Percentiles rank a stretch among this genome's conserved stretches.
Conservation (phyloP, 2,888 invertebrate species). For the Protonemura montana region DNA sequence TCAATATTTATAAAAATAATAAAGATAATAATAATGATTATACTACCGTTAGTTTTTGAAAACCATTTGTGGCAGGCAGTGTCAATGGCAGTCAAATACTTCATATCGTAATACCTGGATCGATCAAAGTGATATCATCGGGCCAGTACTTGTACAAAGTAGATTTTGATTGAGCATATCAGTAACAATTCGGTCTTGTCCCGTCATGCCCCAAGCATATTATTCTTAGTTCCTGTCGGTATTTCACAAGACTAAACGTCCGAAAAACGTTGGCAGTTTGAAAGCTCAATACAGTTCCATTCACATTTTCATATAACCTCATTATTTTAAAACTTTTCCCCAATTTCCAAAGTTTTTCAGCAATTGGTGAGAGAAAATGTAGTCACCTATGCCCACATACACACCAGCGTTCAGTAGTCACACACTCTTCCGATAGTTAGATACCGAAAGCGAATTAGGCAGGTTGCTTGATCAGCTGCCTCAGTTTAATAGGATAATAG, state of each 20-base stretch:
- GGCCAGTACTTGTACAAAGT: constrained; percentile 12
- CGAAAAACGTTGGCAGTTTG: constrained; percentile 9
- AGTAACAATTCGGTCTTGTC: constrained; percentile 5
- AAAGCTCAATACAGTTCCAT: constrained; percentile 7
- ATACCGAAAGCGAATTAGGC: neutral
- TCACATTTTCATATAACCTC: neutral
- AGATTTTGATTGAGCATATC: neutral
- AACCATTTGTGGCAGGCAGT: constrained; percentile 43
- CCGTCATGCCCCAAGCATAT: neutral
- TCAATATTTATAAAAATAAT: constrained; percentile 29
- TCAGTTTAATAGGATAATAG: neutral
- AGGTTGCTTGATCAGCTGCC: constrained; percentile 1
- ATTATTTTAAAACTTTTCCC: neutral
- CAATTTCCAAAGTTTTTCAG: neutral
- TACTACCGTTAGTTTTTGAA: constrained; percentile 18
- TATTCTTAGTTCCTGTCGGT: neutral
- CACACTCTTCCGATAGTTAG: neutral
- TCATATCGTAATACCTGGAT: constrained; percentile 22
- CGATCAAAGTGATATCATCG: constrained; percentile 12
- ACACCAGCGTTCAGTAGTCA: neutral
- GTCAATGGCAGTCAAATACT: constrained; percentile 46
- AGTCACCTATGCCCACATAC: neutral
- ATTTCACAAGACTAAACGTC: neutral
- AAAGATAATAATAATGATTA: neutral
- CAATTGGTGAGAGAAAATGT: neutral